phyloP scores from a whole-genome alignment of 2,888 invertebrate genomes.

The Stegophylla sp. region DNA sequence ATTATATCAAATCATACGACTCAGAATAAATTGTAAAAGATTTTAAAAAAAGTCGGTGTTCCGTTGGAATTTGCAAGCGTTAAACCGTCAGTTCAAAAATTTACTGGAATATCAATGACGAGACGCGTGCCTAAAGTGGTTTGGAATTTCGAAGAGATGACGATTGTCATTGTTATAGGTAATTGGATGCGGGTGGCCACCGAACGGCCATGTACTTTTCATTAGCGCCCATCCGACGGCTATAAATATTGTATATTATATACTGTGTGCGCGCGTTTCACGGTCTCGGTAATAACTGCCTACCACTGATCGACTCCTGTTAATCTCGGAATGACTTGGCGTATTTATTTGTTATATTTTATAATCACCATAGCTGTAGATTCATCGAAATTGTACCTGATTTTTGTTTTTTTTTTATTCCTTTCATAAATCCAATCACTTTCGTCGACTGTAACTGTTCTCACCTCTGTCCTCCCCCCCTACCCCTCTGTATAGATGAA shows the following conservation, averaged over 20 bases:
- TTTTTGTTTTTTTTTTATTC: constrained; percentile 12
- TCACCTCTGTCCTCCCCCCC: neutral
- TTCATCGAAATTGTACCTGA: constrained; percentile 11
- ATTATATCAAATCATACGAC: too few relatives aligned
- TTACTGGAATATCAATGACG: neutral
- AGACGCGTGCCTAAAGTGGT: neutral
- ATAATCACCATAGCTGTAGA: constrained; percentile 23
- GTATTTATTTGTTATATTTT: constrained; percentile 47
- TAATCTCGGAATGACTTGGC: constrained; percentile 41
- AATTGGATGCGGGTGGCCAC: constrained; percentile 54
- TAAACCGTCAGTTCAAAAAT: neutral
- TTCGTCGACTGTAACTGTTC: constrained; percentile 12
- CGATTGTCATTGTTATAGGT: constrained; percentile 42
- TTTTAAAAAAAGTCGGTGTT: too few relatives aligned
- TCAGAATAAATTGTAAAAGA: too few relatives aligned
- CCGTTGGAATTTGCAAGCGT: too few relatives aligned
- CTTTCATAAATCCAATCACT: constrained; percentile 48
- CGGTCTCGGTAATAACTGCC: constrained; percentile 24
- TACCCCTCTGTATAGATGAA: neutral
- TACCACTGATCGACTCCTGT: constrained; percentile 2
- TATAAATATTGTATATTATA: neutral
- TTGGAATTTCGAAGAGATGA: neutral
- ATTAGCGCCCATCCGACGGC: constrained; percentile 32
- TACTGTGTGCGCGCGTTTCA: constrained; percentile 25
- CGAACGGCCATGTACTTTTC: constrained; percentile 44